These are phyloP conservation scores for Chrysolina oricalcia DNA, from an alignment of 2,888 invertebrate genomes.

Conservation along the genomic window DNA sequence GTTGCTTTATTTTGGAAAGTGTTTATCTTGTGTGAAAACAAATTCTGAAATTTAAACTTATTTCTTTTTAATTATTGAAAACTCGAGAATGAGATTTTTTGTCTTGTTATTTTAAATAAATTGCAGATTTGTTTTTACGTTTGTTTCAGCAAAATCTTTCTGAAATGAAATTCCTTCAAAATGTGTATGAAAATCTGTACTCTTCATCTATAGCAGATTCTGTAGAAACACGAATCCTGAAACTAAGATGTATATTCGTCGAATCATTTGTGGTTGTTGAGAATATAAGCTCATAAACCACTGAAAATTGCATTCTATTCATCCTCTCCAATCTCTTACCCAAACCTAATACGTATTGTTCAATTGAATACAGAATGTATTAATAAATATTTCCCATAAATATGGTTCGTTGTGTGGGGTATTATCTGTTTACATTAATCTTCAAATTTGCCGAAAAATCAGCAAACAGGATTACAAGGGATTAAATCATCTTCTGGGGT, in stretches of 20 bases:
- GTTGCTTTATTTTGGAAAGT: no score
- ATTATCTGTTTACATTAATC: slow-evolving; percentile 54
- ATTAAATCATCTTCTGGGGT: slow-evolving; percentile 52
- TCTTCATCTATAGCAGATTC: no score
- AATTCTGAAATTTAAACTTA: no score
- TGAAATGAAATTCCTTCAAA: no score
- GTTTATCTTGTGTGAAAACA: no score
- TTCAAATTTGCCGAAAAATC: slow-evolving; percentile 56
- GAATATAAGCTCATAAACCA: neutral
- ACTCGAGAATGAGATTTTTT: no score
- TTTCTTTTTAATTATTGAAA: no score
- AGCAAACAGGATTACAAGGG: slow-evolving; percentile 59
- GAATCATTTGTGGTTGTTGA: neutral
- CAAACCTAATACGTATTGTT: neutral
- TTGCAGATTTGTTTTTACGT: no score
- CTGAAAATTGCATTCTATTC: neutral
- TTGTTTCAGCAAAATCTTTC: no score
- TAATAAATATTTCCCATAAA: slow-evolving; percentile 35
- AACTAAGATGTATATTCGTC: neutral
- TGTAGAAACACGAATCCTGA: neutral
- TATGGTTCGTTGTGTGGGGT: slow-evolving; percentile 54
- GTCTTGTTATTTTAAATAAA: no score
- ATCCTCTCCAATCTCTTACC: neutral
- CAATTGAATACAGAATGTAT: neutral
- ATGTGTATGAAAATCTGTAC: no score